These are phyloP conservation scores for Hesperophylax magnus DNA, from an alignment of 1,140 invertebrate genomes.

Conservation along the genomic window DNA sequence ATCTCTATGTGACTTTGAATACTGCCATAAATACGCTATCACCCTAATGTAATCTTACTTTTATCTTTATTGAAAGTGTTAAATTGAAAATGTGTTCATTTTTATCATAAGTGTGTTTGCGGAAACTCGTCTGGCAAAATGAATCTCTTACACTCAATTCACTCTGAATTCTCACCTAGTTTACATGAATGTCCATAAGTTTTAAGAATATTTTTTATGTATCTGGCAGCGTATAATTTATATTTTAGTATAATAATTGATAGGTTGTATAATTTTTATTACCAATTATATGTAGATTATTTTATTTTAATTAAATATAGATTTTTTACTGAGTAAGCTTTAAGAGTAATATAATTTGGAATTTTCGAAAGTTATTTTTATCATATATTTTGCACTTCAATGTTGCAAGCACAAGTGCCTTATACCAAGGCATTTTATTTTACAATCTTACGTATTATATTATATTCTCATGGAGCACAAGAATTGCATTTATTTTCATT, in stretches of 20 bases:
- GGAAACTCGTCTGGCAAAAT: conserved; percentile 21
- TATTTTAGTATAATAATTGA: conserved; percentile 38
- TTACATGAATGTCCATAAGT: conserved; percentile 48
- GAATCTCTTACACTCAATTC: conserved; percentile 23
- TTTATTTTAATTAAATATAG: conserved; percentile 45
- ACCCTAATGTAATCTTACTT: conserved; percentile 44
- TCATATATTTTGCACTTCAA: conserved; percentile 47
- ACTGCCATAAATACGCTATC: conserved; percentile 47
- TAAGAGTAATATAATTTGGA: conserved; percentile 43
- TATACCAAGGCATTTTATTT: conserved; percentile 51
- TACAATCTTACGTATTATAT: neutral
- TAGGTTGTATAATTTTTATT: conserved; percentile 37
- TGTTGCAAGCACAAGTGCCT: conserved; percentile 54
- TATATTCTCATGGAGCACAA: conserved; percentile 44
- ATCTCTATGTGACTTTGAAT: conserved; percentile 35
- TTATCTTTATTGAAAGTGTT: conserved; percentile 38
- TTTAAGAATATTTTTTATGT: conserved; percentile 44
- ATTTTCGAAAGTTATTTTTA: conserved; percentile 30
- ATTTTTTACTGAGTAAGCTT: conserved; percentile 46
- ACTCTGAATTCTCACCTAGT: conserved; percentile 31
- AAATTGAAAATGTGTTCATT: conserved; percentile 49
- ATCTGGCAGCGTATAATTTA: conserved; percentile 41
- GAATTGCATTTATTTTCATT: conserved; percentile 47
- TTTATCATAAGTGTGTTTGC: conserved; percentile 46
- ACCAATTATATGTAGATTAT: conserved; percentile 39